Evolutionary conservation across 2,888 invertebrate genomes (phyloP).

Genomic region (Amiota minor): DNA sequence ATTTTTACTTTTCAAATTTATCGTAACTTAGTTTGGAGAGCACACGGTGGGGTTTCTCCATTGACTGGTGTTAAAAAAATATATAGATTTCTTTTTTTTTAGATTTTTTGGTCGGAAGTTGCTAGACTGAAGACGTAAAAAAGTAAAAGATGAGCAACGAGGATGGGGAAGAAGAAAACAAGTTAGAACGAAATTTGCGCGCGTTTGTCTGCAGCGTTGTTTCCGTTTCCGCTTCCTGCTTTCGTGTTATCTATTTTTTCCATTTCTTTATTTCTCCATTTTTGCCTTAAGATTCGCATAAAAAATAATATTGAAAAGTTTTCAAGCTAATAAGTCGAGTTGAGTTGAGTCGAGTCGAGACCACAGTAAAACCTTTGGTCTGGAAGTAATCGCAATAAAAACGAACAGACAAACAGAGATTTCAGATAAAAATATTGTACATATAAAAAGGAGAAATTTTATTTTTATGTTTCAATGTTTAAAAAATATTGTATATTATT

Average conservation of each 20-base stretch:
- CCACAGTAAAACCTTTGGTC: no score
- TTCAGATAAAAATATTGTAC: no score
- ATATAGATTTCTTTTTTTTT: neutral
- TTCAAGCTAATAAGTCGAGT: slow-evolving; percentile 14
- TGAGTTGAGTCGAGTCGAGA: neutral
- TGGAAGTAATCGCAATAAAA: no score
- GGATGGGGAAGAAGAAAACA: no score
- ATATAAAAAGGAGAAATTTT: no score
- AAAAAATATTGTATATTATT: no score
- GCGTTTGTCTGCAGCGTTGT: slow-evolving; percentile 62
- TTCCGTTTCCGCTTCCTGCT: slow-evolving; percentile 63
- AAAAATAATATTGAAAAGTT: slow-evolving; percentile 65
- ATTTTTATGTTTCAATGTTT: no score
- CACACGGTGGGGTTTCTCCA: neutral
- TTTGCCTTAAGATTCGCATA: slow-evolving; percentile 53
- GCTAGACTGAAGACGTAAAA: neutral
- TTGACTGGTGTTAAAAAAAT: slow-evolving; percentile 15
- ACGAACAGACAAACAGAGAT: no score
- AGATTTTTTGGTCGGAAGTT: slow-evolving; percentile 10
- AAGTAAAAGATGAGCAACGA: no score
- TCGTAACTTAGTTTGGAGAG: no score
- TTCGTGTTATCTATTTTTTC: slow-evolving; percentile 29
- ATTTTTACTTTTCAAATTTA: slow-evolving; percentile 30
- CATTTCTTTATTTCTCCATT: slow-evolving; percentile 47
- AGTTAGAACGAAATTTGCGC: slow-evolving; percentile 45